These are phyloP conservation scores for Hystrix brachyura DNA, from an alignment of 2,113 vertebrate species.

Conservation along the genomic window DNA sequence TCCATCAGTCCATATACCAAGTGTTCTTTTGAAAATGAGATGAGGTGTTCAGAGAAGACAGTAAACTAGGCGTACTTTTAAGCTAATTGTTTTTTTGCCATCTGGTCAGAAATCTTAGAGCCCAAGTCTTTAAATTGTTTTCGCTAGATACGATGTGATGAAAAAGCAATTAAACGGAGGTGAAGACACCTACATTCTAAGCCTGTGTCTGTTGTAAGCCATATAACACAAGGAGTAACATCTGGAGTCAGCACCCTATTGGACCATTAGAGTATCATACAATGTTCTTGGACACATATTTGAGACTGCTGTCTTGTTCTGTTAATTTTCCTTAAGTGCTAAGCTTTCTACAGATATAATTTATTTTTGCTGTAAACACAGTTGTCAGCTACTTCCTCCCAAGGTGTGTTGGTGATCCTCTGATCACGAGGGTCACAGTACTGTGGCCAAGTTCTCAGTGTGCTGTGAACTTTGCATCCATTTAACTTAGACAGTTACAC, in stretches of 20 bases:
- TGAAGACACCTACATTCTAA: background rate
- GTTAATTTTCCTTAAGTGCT: background rate
- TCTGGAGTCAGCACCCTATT: background rate
- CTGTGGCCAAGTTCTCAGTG: no score
- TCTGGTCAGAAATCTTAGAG: background rate
- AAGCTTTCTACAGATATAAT: background rate
- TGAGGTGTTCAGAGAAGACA: background rate
- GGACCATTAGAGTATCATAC: background rate
- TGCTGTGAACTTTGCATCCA: background rate
- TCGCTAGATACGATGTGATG: background rate
- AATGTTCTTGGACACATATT: no score
- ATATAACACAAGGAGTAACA: no score
- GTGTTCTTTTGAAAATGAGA: background rate
- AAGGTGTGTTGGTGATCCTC: background rate
- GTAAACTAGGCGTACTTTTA: background rate
- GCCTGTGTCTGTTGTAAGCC: background rate
- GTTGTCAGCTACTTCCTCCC: background rate
- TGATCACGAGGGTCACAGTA: background rate
- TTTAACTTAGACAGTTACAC: no score
- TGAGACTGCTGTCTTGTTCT: background rate
- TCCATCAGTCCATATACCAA: background rate
- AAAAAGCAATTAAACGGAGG: background rate
- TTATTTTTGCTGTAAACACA: background rate
- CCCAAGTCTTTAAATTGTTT: background rate
- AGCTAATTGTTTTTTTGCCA: background rate